A percentile compares a stretch with the other conserved stretches of the same genome.
phyloP scores from a whole-genome alignment of 2,113 vertebrate species.

The Panthera uncia region DNA sequence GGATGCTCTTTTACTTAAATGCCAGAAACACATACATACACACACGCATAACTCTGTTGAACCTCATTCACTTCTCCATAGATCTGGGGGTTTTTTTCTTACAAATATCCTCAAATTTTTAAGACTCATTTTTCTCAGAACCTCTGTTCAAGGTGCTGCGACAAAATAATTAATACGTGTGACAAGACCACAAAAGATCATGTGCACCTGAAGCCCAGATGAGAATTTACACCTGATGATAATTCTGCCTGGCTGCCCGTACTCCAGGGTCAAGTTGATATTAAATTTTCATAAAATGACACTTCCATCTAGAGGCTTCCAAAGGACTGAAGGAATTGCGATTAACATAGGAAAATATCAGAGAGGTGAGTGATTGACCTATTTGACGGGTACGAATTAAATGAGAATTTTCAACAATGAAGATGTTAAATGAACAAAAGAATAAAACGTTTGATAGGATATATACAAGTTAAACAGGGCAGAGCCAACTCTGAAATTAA shows the following conservation, averaged over 20 bases:
- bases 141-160: not conserved
- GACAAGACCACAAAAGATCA: not conserved
- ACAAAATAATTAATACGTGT: not conserved
- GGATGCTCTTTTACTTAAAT: slow-evolving; percentile 21
- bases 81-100: slow-evolving; percentile 17
- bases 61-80: slow-evolving; percentile 47
- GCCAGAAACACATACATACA: not conserved
- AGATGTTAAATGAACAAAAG: slow-evolving; percentile 38
- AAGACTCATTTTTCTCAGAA: slow-evolving; percentile 2
- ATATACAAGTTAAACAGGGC: slow-evolving; percentile 33
- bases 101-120: slow-evolving; percentile 25
- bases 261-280: slow-evolving; percentile 45
- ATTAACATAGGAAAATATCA: slow-evolving; percentile 51
- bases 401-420: not conserved
- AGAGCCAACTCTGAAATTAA: not conserved
- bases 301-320: slow-evolving; percentile 21
- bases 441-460: not conserved
- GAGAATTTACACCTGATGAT: slow-evolving; percentile 36
- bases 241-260: slow-evolving; percentile 16
- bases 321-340: slow-evolving; percentile 22
- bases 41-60: slow-evolving; percentile 38
- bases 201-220: not conserved
- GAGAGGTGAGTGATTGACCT: not conserved
- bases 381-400: slow-evolving; percentile 23
- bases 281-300: slow-evolving; percentile 64